Evolutionary conservation across 2,797 vertebrate genomes (phyloP).

Genomic region (Smutsia gigantea): DNA sequence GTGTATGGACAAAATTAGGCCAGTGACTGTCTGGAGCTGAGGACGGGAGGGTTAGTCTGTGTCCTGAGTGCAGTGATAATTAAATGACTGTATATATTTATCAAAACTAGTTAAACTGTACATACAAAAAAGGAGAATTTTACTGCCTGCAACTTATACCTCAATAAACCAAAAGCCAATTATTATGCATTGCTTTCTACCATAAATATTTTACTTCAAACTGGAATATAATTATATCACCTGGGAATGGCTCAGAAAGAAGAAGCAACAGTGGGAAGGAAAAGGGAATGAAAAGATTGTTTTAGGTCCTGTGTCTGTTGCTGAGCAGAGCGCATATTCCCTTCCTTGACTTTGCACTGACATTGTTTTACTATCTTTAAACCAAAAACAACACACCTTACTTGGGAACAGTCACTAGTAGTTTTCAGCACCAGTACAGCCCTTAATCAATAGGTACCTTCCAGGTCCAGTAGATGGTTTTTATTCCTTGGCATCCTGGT

Average conservation of each 20-base stretch:
- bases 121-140: background rate
- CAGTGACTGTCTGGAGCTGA: background rate
- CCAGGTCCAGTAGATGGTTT: background rate
- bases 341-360: background rate
- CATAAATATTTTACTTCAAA: background rate
- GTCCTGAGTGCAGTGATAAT: background rate
- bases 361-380: background rate
- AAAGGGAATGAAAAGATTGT: background rate
- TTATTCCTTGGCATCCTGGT: background rate
- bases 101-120: background rate
- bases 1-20: background rate
- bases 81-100: background rate
- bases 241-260: background rate
- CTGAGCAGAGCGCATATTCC: background rate
- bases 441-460: background rate
- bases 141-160: background rate
- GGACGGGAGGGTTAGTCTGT: background rate
- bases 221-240: background rate
- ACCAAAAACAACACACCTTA: background rate
- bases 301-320: background rate
- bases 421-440: background rate
- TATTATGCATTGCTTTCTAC: background rate
- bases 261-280: background rate
- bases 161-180: background rate
- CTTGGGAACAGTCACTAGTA: background rate